A percentile compares a stretch with the other conserved stretches of the same genome.
These are phyloP conservation scores for Melolontha melolontha DNA, from an alignment of 2,888 invertebrate genomes.

Conservation along the genomic window DNA sequence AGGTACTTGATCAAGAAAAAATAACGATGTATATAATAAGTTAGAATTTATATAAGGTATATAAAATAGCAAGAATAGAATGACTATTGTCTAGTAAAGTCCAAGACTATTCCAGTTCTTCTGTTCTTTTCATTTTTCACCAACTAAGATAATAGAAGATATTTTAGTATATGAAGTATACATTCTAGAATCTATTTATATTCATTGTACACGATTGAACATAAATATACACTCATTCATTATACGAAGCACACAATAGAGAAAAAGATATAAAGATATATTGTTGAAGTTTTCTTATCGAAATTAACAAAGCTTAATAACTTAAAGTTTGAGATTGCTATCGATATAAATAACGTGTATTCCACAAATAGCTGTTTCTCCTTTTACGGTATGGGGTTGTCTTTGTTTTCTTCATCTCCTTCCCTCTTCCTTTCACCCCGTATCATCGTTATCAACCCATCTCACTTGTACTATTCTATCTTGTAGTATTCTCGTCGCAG, in stretches of 20 bases:
- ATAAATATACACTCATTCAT: conserved; percentile 30
- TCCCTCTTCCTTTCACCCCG: not conserved
- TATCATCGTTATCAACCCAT: not conserved
- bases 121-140: not conserved
- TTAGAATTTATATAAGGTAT: no score
- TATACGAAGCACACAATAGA: conserved; percentile 40
- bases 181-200: conserved; percentile 36
- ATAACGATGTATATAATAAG: no score
- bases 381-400: conserved; percentile 39
- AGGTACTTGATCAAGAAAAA: no score
- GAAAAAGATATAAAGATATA: conserved; percentile 48
- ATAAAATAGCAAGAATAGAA: no score
- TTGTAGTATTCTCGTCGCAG: no score
- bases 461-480: not conserved
- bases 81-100: no score
- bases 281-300: conserved; percentile 51
- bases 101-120: not conserved
- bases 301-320: conserved; percentile 51
- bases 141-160: conserved; percentile 10
- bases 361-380: conserved; percentile 46
- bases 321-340: conserved; percentile 42
- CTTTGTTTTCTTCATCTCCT: conserved; percentile 21
- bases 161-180: conserved; percentile 28
- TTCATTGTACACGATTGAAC: conserved; percentile 30
- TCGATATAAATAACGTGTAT: conserved; percentile 48